Conservation (phyloP, 2,888 invertebrate species). For the Cheilosia impressa region DNA sequence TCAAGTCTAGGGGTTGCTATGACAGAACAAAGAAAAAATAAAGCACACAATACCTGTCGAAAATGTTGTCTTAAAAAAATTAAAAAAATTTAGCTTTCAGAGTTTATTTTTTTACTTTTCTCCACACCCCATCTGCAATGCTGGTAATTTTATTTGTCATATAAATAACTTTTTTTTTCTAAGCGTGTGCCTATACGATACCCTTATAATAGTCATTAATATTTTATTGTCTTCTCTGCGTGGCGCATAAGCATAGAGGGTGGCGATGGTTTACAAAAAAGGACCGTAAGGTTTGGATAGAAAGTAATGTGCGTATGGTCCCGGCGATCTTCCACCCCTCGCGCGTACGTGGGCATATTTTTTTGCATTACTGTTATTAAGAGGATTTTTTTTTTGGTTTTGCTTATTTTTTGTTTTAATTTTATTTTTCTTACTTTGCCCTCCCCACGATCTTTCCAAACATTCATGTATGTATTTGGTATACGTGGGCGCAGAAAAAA, state of each 20-base stretch:
- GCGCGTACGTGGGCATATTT: conserved; percentile 48
- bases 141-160: conserved; percentile 19
- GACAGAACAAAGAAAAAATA: neutral
- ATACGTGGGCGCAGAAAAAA: neutral
- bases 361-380: conserved; percentile 54
- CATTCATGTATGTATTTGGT: neutral
- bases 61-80: conserved; percentile 30
- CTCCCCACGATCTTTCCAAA: neutral
- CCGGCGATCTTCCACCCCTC: conserved; percentile 33
- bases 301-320: conserved; percentile 18
- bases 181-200: conserved; percentile 24
- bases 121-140: conserved; percentile 1
- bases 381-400: conserved; percentile 18
- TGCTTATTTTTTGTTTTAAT: conserved; percentile 29
- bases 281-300: conserved; percentile 1
- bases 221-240: conserved; percentile 45
- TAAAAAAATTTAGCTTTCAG: neutral
- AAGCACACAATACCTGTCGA: conserved; percentile 13
- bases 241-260: conserved; percentile 15
- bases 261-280: conserved; percentile 2
- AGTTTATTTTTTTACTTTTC: neutral
- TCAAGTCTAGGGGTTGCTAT: conserved; percentile 23
- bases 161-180: neutral
- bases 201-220: conserved; percentile 47
- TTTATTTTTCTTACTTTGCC: conserved; percentile 6